These are phyloP conservation scores for Desoria tigrina DNA, from an alignment of 2,888 invertebrate species.

Conservation along the genomic window DNA sequence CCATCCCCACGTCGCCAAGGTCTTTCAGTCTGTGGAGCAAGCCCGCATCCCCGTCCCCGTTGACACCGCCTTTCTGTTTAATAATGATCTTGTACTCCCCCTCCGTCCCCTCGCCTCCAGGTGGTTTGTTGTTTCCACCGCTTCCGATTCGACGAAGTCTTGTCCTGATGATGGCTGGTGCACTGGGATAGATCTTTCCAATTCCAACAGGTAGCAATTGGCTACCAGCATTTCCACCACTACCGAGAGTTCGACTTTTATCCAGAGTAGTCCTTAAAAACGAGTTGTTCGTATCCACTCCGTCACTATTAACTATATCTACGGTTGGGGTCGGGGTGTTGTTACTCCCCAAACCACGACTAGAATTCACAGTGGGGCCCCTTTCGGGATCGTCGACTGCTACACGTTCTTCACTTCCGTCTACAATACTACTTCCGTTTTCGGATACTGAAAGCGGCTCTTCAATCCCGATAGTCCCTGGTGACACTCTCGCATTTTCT, in stretches of 20 bases:
- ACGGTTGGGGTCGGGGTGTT: slow-evolving; percentile 9
- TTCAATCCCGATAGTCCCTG: slow-evolving; percentile 35
- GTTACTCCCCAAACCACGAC: slow-evolving; percentile 48
- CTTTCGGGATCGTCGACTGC: slow-evolving; percentile 43
- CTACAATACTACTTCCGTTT: slow-evolving; percentile 47
- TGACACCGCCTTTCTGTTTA: slow-evolving; percentile 12
- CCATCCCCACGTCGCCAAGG: slow-evolving; percentile 2
- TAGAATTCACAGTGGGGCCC: slow-evolving; percentile 49
- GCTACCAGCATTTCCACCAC: slow-evolving; percentile 31
- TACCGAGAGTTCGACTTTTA: slow-evolving; percentile 44
- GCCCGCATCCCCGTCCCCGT: slow-evolving; percentile 13
- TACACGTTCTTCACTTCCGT: slow-evolving; percentile 47
- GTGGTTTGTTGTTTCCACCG: slow-evolving; percentile 36
- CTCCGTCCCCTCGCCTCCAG: too few relatives aligned
- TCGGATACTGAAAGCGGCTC: slow-evolving; percentile 40
- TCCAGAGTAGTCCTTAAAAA: slow-evolving; percentile 22
- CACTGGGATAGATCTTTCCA: slow-evolving; percentile 13
- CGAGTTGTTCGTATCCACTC: slow-evolving; percentile 31
- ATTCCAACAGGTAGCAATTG: slow-evolving; percentile 10
- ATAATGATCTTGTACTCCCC: too few relatives aligned
- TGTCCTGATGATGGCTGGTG: slow-evolving; percentile 3
- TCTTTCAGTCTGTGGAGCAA: neutral
- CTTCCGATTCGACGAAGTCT: slow-evolving; percentile 23
- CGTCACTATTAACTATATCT: slow-evolving; percentile 24
- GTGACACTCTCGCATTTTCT: slow-evolving; percentile 46